Conservation (phyloP, 2,113 vertebrate genomes). For the Malurus melanocephalus region DNA sequence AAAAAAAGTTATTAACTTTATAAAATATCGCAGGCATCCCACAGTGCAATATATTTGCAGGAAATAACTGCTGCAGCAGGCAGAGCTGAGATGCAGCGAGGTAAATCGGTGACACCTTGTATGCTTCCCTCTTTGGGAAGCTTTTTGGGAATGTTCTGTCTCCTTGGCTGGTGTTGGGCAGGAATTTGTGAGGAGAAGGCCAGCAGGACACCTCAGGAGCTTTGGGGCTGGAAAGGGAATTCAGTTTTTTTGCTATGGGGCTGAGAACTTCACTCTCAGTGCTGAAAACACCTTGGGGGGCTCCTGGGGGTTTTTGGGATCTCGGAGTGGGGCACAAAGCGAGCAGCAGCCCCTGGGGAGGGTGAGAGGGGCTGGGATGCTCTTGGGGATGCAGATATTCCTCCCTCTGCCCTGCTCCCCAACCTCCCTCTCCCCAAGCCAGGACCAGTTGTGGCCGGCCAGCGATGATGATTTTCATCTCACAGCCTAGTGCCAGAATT, state of each 20-base stretch:
- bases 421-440: accelerated
- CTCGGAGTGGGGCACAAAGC: accelerated
- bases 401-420: neutral
- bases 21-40: conserved; percentile 76
- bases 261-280: accelerated
- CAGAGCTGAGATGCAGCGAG: conserved; percentile 55
- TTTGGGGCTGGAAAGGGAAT: neutral
- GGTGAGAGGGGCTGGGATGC: neutral
- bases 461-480: neutral
- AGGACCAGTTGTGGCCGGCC: neutral
- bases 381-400: accelerated
- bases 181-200: neutral
- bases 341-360: neutral
- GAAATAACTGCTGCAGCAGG: conserved; percentile 60
- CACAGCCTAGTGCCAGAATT: neutral
- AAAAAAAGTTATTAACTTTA: conserved; percentile 83
- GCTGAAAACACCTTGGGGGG: neutral
- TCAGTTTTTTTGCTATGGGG: accelerated
- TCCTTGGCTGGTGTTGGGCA: neutral
- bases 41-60: conserved; percentile 69
- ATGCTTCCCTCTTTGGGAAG: neutral
- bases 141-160: accelerated
- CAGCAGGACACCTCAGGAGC: neutral
- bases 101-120: conserved; percentile 31
- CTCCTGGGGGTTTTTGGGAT: accelerated